Conservation (phyloP, 2,113 vertebrate species). For the Oreotragus oreotragus region DNA sequence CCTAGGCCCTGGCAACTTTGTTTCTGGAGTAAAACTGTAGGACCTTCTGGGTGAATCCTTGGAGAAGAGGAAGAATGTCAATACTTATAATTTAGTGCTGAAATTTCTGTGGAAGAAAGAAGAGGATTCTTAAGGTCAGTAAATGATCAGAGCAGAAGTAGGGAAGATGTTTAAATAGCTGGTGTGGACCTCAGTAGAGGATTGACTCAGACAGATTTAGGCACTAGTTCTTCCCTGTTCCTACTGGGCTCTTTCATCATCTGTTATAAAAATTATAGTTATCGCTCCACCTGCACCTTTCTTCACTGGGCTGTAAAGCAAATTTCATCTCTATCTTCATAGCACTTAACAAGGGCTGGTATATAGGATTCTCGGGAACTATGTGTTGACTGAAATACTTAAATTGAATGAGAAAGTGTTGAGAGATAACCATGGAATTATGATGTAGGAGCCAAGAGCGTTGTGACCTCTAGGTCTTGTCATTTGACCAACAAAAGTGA, state of each 20-base stretch:
- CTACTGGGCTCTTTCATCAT: neutral
- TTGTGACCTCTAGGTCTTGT: neutral
- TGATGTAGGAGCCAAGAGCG: neutral
- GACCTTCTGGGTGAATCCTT: slow-evolving; percentile 86
- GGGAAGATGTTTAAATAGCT: neutral
- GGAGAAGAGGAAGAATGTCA: neutral
- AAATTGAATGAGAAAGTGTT: neutral
- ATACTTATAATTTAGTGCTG: neutral
- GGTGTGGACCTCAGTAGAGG: neutral
- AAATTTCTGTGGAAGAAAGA: neutral
- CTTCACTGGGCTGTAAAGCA: neutral
- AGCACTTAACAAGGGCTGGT: neutral
- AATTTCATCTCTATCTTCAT: neutral
- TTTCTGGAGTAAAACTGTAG: slow-evolving; percentile 93
- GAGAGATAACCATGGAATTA: slow-evolving; percentile 42
- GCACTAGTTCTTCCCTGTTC: neutral
- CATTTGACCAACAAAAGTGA: neutral
- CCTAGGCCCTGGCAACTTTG: slow-evolving; percentile 92
- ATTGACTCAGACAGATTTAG: neutral
- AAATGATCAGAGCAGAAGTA: neutral
- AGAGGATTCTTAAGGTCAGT: neutral
- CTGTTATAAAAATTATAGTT: neutral
- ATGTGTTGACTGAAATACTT: slow-evolving; percentile 28
- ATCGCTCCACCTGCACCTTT: neutral
- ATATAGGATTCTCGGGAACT: neutral